Evolutionary conservation across 2,797 vertebrate genomes (phyloP).

Genomic region (Mus minutoides): DNA sequence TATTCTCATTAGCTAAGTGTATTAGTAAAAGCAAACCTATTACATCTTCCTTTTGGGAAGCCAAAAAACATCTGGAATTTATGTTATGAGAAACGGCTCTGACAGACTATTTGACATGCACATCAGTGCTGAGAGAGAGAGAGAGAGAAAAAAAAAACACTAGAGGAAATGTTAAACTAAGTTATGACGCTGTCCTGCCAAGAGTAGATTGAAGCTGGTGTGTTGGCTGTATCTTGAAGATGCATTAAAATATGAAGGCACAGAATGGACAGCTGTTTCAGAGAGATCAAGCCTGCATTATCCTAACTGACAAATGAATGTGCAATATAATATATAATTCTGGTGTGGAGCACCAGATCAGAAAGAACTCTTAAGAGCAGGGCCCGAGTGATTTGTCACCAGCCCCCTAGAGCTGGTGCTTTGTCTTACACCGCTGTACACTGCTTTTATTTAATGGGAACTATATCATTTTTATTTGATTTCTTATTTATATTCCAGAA

Average conservation of each 20-base stretch:
- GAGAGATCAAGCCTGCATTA: conserved; percentile 59
- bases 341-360: background rate
- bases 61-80: conserved; percentile 84
- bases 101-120: conserved; percentile 84
- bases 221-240: conserved; percentile 80
- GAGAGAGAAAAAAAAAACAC: conserved; percentile 69
- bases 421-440: conserved; percentile 38
- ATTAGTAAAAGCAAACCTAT: conserved; percentile 82
- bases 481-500: conserved; percentile 81
- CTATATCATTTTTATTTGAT: conserved; percentile 83
- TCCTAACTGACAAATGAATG: conserved; percentile 55
- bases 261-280: conserved; percentile 75
- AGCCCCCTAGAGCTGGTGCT: conserved; percentile 19
- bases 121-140: conserved; percentile 66
- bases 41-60: conserved; percentile 75
- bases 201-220: conserved; percentile 73
- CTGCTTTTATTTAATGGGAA: conserved; percentile 76
- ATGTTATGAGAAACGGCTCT: conserved; percentile 82
- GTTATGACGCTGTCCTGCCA: conserved; percentile 78
- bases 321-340: conserved; percentile 4
- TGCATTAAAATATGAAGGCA: conserved; percentile 79
- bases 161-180: conserved; percentile 83
- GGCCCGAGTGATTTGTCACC: conserved; percentile 73
- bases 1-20: conserved; percentile 82
- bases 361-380: conserved; percentile 71